These are phyloP conservation scores for Neoascia interrupta DNA, from an alignment of 2,888 invertebrate genomes.

Conservation along the genomic window DNA sequence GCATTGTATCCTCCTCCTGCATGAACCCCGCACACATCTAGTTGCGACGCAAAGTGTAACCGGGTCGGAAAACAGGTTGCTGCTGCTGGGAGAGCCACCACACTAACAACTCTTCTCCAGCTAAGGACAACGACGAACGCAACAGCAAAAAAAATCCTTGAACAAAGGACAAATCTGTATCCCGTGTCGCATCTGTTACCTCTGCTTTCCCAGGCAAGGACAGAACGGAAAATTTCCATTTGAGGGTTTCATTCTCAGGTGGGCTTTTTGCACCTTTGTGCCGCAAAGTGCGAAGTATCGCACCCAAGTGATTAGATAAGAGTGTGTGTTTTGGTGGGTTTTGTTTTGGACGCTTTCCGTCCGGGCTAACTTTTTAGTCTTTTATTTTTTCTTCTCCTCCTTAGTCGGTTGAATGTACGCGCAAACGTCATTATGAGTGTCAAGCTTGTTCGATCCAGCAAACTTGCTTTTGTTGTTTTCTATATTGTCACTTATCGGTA, in stretches of 20 bases:
- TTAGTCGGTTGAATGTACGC: slow-evolving; percentile 57
- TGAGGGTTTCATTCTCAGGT: slow-evolving; percentile 33
- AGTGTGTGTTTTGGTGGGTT: slow-evolving; percentile 2
- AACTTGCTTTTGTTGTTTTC: slow-evolving; percentile 43
- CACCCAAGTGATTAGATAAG: slow-evolving; percentile 35
- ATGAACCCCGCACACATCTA: slow-evolving; percentile 23
- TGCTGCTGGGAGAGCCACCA: slow-evolving; percentile 8
- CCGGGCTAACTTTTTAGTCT: slow-evolving; percentile 38
- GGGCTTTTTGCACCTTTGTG: slow-evolving; percentile 56
- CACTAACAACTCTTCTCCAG: no score
- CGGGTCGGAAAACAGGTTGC: slow-evolving; percentile 49
- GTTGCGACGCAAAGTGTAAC: slow-evolving; percentile 46
- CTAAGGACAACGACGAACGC: slow-evolving; percentile 21
- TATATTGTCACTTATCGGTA: background rate
- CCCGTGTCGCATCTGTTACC: background rate
- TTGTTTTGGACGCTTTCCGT: slow-evolving; percentile 20
- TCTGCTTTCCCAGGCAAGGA: slow-evolving; percentile 27
- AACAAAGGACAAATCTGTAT: slow-evolving; percentile 24
- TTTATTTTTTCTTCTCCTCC: no score
- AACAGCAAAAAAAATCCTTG: slow-evolving; percentile 38
- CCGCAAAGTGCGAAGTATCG: slow-evolving; percentile 42
- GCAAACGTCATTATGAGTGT: slow-evolving; percentile 31
- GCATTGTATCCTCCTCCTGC: slow-evolving; percentile 41
- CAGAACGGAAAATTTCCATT: slow-evolving; percentile 2
- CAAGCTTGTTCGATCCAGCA: slow-evolving; percentile 13